Evolutionary conservation across 2,888 invertebrate species (phyloP), one percentile per base, ranked within the genome.

Genomic region (Cynaeus angustus): DNA sequence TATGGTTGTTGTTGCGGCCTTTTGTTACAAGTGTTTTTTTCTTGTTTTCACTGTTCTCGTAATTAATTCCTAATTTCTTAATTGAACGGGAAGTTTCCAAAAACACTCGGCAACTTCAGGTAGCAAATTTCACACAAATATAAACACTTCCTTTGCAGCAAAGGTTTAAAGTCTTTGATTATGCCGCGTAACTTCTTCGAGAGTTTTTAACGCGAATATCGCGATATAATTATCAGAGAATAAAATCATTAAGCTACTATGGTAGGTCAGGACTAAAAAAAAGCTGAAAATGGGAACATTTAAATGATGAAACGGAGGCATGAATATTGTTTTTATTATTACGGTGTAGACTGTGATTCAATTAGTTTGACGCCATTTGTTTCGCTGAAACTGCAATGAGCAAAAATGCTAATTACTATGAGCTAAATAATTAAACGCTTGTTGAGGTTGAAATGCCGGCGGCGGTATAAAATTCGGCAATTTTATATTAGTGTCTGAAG

Each of bases 351-450:
- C 21, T 55, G 56, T 56, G 56, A 56, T 56, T 56, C 41, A 56
- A 56, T 56, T 56, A 26, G 26, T 56, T 56, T 43, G 56, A 43
- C 41, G 43, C 26, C 56, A 14, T 56, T 56, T 56, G 56, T 56
- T 55, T 41, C 37, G 41, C n/a, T 56, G 56, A 56, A 56, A 43
- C 43, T 56, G 56, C 45, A 59, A 46, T 48, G 53, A 55, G 55
- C 16, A 68, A 61, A 61, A 68, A 61, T 61, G 61, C 58, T 68
- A 68, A 68, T 68, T 68, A 68, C 48, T 52, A 30, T 43, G 37
- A 37, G 37, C 48, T 45, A 16, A 67, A 67, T 53, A 52, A 21
- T 66, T 55, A 46, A 66, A 66, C 37, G 59, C 37, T 59, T 58
- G 56, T 59, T 66, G 48, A 66, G 46, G 46, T 66, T 67, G 45